These are phyloP conservation scores for Apoderus coryli DNA, from an alignment of 2,888 invertebrate species.

Conservation along the genomic window DNA sequence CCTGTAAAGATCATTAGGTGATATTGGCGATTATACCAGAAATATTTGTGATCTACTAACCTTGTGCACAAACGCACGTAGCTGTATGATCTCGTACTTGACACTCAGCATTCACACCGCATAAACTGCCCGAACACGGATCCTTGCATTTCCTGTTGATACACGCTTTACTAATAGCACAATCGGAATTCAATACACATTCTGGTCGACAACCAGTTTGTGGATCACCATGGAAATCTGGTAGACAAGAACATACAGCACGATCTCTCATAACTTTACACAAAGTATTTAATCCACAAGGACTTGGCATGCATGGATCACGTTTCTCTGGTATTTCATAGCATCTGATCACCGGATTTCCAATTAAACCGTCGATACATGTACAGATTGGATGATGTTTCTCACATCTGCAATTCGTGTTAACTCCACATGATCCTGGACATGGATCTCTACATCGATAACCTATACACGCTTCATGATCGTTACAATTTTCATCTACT, in stretches of 20 bases:
- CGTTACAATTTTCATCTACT: constrained; percentile 62
- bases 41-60: too few species aligned
- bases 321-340: constrained; percentile 40
- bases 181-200: constrained; percentile 72
- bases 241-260: constrained; percentile 63
- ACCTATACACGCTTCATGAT: constrained; percentile 61
- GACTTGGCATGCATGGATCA: constrained; percentile 57
- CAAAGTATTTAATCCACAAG: constrained; percentile 67
- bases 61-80: constrained; percentile 68
- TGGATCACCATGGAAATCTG: constrained; percentile 67
- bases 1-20: too few species aligned
- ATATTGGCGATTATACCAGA: too few species aligned
- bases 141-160: constrained; percentile 58
- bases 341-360: constrained; percentile 66
- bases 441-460: constrained; percentile 71
- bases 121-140: constrained; percentile 57
- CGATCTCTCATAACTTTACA: constrained; percentile 55
- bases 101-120: constrained; percentile 71
- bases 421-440: constrained; percentile 64
- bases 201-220: constrained; percentile 61
- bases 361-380: constrained; percentile 55
- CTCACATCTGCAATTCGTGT: constrained; percentile 59
- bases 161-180: constrained; percentile 58
- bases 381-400: constrained; percentile 68
- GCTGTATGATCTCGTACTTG: constrained; percentile 68